phyloP scores from a whole-genome alignment of 2,113 vertebrate species.

The Arizona elegans region DNA sequence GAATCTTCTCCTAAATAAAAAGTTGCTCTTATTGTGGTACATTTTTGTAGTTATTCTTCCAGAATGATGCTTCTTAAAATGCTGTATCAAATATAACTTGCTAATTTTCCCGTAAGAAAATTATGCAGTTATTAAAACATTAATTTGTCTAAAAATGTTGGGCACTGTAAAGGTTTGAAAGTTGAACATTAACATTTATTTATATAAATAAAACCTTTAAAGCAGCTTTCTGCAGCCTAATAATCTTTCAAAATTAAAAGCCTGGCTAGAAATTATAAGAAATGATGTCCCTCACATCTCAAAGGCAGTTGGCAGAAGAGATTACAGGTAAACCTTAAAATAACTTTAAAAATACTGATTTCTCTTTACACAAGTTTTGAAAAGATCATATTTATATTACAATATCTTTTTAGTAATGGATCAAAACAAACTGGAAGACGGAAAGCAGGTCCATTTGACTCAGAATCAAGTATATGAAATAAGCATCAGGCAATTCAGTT shows the following conservation, averaged over 20 bases:
- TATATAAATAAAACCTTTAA: neutral
- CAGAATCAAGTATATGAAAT: neutral
- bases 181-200: neutral
- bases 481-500: neutral
- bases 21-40: neutral
- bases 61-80: slow-evolving; percentile 1
- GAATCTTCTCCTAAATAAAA: neutral
- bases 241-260: neutral
- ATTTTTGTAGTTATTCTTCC: neutral
- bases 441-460: neutral
- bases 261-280: neutral
- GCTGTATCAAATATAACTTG: neutral
- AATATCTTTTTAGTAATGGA: neutral
- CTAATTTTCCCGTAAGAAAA: neutral
- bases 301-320: neutral
- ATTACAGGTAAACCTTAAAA: neutral
- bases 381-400: neutral
- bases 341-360: neutral
- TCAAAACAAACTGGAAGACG: neutral
- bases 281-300: neutral
- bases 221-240: neutral
- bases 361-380: neutral
- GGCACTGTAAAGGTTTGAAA: neutral
- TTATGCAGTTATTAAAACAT: slow-evolving; percentile 10
- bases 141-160: neutral